Evolutionary conservation across 2,113 vertebrate genomes (phyloP), one percentile per base, ranked within the genome.

Genomic region (Calyptomena viridis): DNA sequence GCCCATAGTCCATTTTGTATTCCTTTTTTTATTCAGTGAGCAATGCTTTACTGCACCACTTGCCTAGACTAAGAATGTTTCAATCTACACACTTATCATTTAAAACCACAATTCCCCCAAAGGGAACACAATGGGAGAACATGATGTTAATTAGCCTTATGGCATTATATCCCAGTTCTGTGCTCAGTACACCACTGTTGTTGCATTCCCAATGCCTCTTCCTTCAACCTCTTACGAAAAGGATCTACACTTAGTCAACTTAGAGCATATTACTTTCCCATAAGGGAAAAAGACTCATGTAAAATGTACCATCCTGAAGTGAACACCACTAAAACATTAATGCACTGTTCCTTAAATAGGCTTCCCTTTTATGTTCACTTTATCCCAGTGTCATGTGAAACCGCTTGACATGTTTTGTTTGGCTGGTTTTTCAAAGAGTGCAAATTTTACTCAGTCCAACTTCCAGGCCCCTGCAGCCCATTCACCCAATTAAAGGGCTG

Each of bases 91-190:
- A 90, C 27, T 84, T 94, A 78, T 35, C 85, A 86, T 84, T 96
- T 92, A 81, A 92, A 96, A 31, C 83, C 90, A 94, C 4, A 4
- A 91, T 93, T 93, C 73, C 80, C 68, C 84, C 76, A 67, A 89
- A 82, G 55, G 69, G 82, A 89, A 64, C 67, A 37, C 56, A 82
- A 78, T 25, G 80, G 64, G 62, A 97, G 79, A 81, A 95, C 89
- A 94, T 8, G 80, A 89, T 87, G 53, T 80, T 97, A 96, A 97
- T 97, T 95, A 93, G 74, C 74, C 75, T 84, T 86, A 88, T 79
- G 84, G 91, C 74, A 89, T 69, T 93, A 58, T 84, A 84, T 56
- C 90, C 79, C 89, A 50, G 30, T 72, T 81, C 75, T 50, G 35
- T 2, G 2, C 52, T 92, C 59, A 4, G 90, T 50, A 56, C 72